Conservation (phyloP, 2,797 vertebrate species). For the Decapterus maruadsi region DNA sequence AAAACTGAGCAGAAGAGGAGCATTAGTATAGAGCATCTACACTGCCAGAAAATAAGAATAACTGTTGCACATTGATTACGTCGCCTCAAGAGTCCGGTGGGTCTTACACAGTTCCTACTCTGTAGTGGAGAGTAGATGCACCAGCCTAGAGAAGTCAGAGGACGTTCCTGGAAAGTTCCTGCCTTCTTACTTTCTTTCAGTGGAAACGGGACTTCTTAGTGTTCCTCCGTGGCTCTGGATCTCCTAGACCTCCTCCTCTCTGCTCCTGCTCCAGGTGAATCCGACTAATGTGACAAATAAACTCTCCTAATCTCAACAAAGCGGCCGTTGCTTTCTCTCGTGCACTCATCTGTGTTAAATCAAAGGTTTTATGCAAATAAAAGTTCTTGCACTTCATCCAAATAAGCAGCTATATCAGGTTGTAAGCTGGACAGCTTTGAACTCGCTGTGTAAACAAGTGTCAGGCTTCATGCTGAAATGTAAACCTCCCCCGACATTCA, state of each 20-base stretch:
- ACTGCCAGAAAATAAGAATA: too few species aligned
- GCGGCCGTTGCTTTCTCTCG: slow-evolving; percentile 71
- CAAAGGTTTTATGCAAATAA: slow-evolving; percentile 88
- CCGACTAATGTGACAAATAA: slow-evolving; percentile 88
- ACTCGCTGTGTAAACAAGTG: slow-evolving; percentile 85
- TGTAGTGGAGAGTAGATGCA: too few species aligned
- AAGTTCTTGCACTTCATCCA: slow-evolving; percentile 74
- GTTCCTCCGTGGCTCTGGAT: slow-evolving; percentile 29
- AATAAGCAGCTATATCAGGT: slow-evolving; percentile 75
- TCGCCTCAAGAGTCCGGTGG: too few species aligned
- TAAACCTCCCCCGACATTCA: slow-evolving; percentile 65
- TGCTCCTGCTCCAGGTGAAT: slow-evolving; percentile 75
- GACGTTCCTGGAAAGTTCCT: too few species aligned
- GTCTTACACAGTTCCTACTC: too few species aligned
- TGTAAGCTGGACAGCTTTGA: slow-evolving; percentile 84
- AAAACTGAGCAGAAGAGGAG: too few species aligned
- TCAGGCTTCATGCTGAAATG: slow-evolving; percentile 72
- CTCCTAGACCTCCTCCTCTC: slow-evolving; percentile 50
- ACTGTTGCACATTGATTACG: too few species aligned
- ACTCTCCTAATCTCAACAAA: slow-evolving; percentile 87
- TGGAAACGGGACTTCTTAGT: background rate
- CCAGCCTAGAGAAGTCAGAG: too few species aligned
- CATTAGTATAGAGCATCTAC: too few species aligned
- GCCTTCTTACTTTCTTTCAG: too few species aligned
- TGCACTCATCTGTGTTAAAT: slow-evolving; percentile 83